Percentiles rank a stretch among this genome's conserved stretches.
phyloP scores from a whole-genome alignment of 35 echinoderm and acorn worm genomes.

The Acanthaster planci region DNA sequence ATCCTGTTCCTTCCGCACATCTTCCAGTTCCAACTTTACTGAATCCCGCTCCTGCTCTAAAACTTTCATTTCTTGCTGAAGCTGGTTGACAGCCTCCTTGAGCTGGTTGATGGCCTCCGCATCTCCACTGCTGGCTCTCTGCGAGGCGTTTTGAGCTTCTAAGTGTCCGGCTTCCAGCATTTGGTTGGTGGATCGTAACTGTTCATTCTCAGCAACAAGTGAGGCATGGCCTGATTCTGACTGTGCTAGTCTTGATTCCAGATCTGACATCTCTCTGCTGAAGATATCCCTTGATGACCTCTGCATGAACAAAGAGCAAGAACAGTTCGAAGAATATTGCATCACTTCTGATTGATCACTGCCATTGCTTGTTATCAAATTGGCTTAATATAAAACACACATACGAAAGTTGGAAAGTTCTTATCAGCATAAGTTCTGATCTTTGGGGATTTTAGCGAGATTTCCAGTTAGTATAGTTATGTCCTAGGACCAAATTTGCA shows the following conservation, averaged over 20 bases:
- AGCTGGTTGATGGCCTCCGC: slow-evolving; percentile 10
- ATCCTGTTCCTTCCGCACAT: slow-evolving; percentile 65
- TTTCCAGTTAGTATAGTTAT: too few species aligned
- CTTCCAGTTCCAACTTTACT: slow-evolving; percentile 33
- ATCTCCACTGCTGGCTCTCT: not conserved
- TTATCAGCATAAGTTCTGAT: too few species aligned
- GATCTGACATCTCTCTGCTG: slow-evolving; percentile 63
- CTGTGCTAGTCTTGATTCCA: slow-evolving; percentile 66
- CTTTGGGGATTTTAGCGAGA: too few species aligned
- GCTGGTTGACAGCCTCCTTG: slow-evolving; percentile 16
- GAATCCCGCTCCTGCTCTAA: slow-evolving; percentile 14
- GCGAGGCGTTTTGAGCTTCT: slow-evolving; percentile 17
- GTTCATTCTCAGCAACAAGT: slow-evolving; percentile 56
- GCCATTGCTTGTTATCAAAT: too few species aligned
- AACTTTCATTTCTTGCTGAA: slow-evolving; percentile 42
- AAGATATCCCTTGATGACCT: slow-evolving; percentile 41
- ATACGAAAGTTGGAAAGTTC: too few species aligned
- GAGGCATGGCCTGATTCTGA: slow-evolving; percentile 44
- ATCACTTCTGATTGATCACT: too few species aligned
- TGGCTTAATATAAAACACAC: too few species aligned
- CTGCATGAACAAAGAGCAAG: not conserved
- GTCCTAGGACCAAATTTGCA: too few species aligned
- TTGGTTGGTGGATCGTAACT: slow-evolving; percentile 60
- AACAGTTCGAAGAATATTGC: too few species aligned
- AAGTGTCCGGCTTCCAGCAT: slow-evolving; percentile 43